Percentiles rank a stretch among this genome's conserved stretches.
Evolutionary conservation across 2,797 vertebrate species (phyloP).

Genomic region (Molossus molossus): DNA sequence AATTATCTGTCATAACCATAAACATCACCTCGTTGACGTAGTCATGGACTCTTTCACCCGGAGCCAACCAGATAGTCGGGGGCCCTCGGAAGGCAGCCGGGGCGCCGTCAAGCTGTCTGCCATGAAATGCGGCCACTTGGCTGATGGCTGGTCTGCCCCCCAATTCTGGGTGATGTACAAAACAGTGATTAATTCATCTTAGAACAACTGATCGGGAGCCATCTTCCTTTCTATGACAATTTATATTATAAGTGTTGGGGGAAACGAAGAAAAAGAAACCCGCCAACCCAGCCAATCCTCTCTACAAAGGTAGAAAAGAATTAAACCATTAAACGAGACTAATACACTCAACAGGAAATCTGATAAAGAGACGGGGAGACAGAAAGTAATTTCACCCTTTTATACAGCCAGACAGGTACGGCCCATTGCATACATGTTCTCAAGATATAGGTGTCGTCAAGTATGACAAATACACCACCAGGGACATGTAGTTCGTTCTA

Average conservation of each 20-base stretch:
- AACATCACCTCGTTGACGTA: not conserved
- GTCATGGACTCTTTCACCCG: not conserved
- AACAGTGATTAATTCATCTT: not conserved
- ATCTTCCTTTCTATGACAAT: not conserved
- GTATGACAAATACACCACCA: not conserved
- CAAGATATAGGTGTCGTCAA: not conserved
- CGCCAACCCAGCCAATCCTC: not conserved
- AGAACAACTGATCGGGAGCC: conserved; percentile 2
- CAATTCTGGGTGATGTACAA: not conserved
- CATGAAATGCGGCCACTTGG: not conserved
- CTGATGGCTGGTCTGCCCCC: not conserved
- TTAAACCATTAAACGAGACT: not conserved
- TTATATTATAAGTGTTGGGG: not conserved
- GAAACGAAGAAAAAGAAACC: not conserved
- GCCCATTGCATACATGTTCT: not conserved
- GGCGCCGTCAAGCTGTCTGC: too few relatives aligned
- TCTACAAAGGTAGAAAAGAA: not conserved
- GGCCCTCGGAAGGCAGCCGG: not conserved
- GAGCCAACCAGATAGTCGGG: not conserved
- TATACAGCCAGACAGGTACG: not conserved
- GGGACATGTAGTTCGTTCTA: not conserved
- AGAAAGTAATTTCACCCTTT: not conserved
- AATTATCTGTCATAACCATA: not conserved
- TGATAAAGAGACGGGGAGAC: not conserved
- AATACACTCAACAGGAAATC: not conserved